Evolutionary conservation across 2,113 vertebrate species (phyloP).

Genomic region (Bos javanicus): DNA sequence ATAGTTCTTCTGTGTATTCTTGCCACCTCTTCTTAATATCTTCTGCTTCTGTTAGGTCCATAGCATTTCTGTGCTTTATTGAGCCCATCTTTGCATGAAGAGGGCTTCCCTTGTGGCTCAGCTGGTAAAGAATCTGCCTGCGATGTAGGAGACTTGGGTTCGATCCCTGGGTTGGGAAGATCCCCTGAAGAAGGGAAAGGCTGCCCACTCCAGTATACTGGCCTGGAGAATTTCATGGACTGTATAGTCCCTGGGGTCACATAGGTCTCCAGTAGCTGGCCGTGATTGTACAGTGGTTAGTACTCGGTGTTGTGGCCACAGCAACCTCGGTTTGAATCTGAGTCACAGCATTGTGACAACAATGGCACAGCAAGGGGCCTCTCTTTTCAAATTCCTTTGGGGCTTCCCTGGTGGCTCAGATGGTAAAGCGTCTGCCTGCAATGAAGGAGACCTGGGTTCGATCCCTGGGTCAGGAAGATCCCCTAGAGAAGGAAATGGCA

Average conservation of each 20-base stretch:
- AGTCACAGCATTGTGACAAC: slow-evolving; percentile 80
- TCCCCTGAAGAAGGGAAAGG: background rate
- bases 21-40: background rate
- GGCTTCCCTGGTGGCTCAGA: background rate
- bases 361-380: slow-evolving; percentile 67
- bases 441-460: background rate
- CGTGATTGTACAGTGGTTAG: slow-evolving; percentile 83
- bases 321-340: slow-evolving; percentile 83
- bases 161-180: background rate
- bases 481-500: background rate
- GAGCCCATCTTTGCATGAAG: background rate
- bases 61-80: background rate
- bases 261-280: slow-evolving; percentile 66
- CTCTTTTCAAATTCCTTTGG: fast-evolving
- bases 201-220: background rate
- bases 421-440: background rate
- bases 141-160: background rate
- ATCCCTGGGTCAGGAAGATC: background rate
- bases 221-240: background rate
- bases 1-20: background rate
- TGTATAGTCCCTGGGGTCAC: background rate
- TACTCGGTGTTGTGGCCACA: slow-evolving; percentile 83
- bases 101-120: background rate
- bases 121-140: background rate
- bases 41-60: background rate